Base-by-base conservation (phyloP, 2,113 vertebrate species). In the Boulengeromyrus knoepffleri region DNA sequence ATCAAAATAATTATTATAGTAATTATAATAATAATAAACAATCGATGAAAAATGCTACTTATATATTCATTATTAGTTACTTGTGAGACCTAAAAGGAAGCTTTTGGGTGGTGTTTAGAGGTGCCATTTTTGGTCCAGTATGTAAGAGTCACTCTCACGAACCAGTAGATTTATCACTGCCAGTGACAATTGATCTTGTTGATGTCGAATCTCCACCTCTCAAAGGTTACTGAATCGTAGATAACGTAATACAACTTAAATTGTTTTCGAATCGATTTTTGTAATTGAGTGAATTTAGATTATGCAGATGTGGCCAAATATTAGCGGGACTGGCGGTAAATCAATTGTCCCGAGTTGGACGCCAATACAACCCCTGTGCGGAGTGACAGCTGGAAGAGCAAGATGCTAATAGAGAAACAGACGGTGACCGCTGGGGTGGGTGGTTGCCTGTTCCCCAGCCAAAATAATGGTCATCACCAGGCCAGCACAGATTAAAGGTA, bases 281-380 rank as follows among this genome's bases (percentile, higher is more conserved):
- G 17, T 89, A 89, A 74, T 80, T 89, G 88, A 89, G 45, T 74
- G 45, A 77, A 77, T 77, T 10, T 17, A 27, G 62, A 74, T 27
- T 52, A 53, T 87, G 85, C 31, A 87, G 19, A 87, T 36, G 45
- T 89, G 88, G 10, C 83, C 83, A 85, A 27, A 47, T 12, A 49
- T 31, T 36, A 80, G 62, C n/a, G 3, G 27, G 62, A 21, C 45
- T 89, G 88, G 50, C 46, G 15, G 8, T 74, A 77, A 83, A 83
- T 89, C 27, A 39, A 27, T 50, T 5, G 7, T 24, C 47, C 15
- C 2, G 21, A 49, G 45, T 53, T 83, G 10, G 46, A 53, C 15
- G 7, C 27, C 19, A 36, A 49, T 31, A 50, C 31, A 42, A 5
- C 13, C 74, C 31, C 15, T 42, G 36, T 42, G 31, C 10, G 0